phyloP scores from a whole-genome alignment of 2,797 vertebrate species.

The Eurystomus glaucurus region DNA sequence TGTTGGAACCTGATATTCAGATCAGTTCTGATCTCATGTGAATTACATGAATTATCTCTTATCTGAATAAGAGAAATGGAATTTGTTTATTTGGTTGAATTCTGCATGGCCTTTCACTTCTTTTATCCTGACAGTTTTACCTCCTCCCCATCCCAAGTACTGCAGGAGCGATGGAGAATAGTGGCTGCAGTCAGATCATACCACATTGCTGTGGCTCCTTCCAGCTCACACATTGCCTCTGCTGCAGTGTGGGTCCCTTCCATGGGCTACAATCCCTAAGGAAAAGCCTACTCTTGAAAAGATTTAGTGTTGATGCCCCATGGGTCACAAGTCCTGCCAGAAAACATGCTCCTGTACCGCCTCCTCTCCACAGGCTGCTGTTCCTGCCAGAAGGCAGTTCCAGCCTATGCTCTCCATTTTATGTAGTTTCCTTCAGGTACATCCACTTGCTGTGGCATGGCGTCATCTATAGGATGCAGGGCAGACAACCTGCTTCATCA shows the following conservation, averaged over 20 bases:
- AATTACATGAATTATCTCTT: neutral
- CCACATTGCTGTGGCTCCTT: neutral
- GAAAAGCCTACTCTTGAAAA: neutral
- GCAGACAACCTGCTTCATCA: neutral
- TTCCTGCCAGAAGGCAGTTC: neutral
- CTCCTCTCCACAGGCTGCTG: rapidly evolving
- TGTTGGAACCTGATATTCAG: neutral
- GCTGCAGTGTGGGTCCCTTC: neutral
- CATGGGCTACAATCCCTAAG: neutral
- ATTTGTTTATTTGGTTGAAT: neutral
- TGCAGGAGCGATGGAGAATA: neutral
- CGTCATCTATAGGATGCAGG: neutral
- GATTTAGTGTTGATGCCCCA: neutral
- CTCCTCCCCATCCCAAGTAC: neutral
- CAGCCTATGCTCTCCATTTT: neutral
- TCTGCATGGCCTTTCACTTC: neutral
- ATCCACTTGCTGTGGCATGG: rapidly evolving
- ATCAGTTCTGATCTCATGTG: neutral
- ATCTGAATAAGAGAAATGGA: neutral
- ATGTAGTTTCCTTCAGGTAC: neutral
- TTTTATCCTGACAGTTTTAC: neutral
- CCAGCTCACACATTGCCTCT: neutral
- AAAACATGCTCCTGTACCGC: neutral
- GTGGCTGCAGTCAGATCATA: neutral
- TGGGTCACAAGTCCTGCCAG: neutral